These are phyloP conservation scores for Podilymbus podiceps DNA, from an alignment of 2,113 vertebrate species.

Conservation along the genomic window DNA sequence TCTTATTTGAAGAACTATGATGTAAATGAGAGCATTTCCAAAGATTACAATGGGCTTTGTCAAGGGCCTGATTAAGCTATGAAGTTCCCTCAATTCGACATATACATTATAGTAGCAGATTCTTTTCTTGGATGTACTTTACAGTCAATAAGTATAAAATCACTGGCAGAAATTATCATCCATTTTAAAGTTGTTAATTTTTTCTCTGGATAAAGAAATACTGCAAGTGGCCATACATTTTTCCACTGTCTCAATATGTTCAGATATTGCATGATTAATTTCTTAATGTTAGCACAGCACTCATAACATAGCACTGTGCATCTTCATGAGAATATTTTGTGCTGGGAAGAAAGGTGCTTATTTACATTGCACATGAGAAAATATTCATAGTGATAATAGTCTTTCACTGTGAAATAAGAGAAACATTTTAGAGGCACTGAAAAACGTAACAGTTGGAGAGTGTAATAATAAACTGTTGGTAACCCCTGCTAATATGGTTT, in stretches of 20 bases:
- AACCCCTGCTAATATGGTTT: neutral
- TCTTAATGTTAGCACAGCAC: neutral
- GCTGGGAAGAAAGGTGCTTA: neutral
- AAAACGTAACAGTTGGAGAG: neutral
- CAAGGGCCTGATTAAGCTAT: neutral
- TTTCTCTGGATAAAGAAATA: neutral
- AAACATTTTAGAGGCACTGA: neutral
- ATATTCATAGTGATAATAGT: neutral
- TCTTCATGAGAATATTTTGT: neutral
- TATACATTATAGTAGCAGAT: neutral
- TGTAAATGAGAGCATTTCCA: neutral
- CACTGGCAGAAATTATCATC: neutral
- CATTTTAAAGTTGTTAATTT: neutral
- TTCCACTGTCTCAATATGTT: neutral
- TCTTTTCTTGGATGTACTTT: neutral
- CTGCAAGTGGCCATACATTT: neutral
- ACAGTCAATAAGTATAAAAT: neutral
- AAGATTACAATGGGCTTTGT: neutral
- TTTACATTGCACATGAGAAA: neutral
- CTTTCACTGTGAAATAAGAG: neutral
- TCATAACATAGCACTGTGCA: neutral
- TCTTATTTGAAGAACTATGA: neutral
- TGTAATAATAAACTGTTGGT: neutral
- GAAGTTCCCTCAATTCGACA: neutral
- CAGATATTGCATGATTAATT: neutral